Evolutionary conservation across 2,888 invertebrate species (phyloP), one percentile per base, ranked within the genome.

Genomic region (Conchocele bisecta): DNA sequence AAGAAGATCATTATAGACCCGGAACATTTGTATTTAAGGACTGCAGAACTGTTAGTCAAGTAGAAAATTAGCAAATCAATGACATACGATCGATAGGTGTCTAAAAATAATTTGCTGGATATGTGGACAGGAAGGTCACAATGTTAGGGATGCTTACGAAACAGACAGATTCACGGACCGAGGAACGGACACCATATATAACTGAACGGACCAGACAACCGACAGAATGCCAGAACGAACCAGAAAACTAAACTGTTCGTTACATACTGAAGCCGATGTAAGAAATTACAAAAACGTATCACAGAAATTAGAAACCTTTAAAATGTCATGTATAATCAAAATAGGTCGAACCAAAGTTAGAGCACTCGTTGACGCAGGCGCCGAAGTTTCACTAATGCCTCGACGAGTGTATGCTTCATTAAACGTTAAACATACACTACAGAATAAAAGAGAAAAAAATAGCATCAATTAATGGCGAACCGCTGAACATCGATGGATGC

Each of bases 321-420:
- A 20, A 28, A 22, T 46, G 31, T 69, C 69, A 24, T 61, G 61
- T 51, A 15, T 69, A 20, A 20, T 57, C 15, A 50, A 63, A 15
- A 50, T 69, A 22, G 50, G 28, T 1, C 41, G 37, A 50, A 31
- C 56, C 26, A 61, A 41, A 44, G 50, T 46, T 66, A 58, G 59
- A 58, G 28, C 58, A 39, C 59, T 66, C 44, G 59, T 66, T 11
- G 58, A 59, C 50, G 63, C 69, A 11, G 56, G 69, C 20, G 50
- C 65, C 24, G 57, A 65, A 37, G 39, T 65, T 35, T 48, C 57
- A 17, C 51, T 56, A 48, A 65, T 65, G 50, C 68, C 60, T 50
- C 60, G 61, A 22, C 35, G 61, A 33, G 37, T 68, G 22, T 69
- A 69, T 63, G 44, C 50, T 17, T 48, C 26, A 31, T 41, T 69